phyloP scores from a whole-genome alignment of 2,113 vertebrate species.

The Actinemys pallida region DNA sequence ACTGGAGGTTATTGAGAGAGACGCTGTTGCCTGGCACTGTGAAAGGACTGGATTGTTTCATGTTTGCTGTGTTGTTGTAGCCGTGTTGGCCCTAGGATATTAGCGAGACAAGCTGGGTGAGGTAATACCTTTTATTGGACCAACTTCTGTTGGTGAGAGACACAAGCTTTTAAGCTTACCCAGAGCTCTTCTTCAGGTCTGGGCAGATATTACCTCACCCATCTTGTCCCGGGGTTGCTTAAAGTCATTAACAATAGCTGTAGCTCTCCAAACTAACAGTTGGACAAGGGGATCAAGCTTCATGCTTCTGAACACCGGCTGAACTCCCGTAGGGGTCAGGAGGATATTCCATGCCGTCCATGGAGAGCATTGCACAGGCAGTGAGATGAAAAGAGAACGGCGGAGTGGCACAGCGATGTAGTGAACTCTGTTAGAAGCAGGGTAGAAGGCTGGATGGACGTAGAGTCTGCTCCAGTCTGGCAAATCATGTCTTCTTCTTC shows the following conservation, averaged over 20 bases:
- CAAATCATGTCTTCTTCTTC: neutral
- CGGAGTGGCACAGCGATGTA: neutral
- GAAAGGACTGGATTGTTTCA: neutral
- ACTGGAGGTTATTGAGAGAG: neutral
- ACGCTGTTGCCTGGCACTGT: neutral
- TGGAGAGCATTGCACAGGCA: neutral
- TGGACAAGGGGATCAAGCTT: neutral
- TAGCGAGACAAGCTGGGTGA: neutral
- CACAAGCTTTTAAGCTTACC: neutral
- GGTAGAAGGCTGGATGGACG: neutral
- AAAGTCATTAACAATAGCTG: neutral
- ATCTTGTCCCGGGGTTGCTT: neutral
- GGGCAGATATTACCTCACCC: neutral
- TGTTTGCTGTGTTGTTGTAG: neutral
- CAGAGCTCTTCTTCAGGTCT: neutral
- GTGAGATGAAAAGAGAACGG: neutral
- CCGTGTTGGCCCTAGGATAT: neutral
- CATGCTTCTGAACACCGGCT: neutral
- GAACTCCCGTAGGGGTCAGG: neutral
- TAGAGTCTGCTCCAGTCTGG: neutral
- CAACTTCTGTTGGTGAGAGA: neutral
- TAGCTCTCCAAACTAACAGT: neutral
- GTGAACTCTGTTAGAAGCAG: neutral
- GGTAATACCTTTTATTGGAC: neutral
- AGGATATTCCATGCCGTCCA: neutral